A percentile compares a stretch with the other conserved stretches of the same genome.
phyloP scores from a whole-genome alignment of 2,888 invertebrate genomes.

The Colletes collaris region DNA sequence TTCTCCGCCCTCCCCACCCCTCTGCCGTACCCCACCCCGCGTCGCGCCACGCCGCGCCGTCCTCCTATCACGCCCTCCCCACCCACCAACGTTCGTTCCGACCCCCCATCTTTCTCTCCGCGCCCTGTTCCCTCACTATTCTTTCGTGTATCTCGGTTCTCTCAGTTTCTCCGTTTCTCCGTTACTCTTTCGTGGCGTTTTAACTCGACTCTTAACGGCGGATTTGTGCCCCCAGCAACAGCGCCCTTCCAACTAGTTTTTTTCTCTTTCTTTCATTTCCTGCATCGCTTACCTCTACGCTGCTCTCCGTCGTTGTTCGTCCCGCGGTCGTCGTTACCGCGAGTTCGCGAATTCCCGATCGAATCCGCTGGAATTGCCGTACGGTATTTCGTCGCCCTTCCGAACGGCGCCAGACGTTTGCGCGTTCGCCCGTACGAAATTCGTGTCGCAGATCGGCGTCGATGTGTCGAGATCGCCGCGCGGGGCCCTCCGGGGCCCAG shows the following conservation, averaged over 20 bases:
- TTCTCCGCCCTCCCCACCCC: conserved; percentile 56
- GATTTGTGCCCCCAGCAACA: conserved; percentile 62
- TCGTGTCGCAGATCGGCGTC: no score
- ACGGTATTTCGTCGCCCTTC: no score
- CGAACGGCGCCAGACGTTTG: no score
- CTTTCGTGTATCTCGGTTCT: conserved; percentile 44
- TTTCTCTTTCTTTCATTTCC: conserved; percentile 31
- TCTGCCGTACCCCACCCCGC: conserved; percentile 15
- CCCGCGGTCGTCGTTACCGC: not conserved
- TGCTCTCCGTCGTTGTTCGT: not conserved
- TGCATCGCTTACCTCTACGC: not conserved
- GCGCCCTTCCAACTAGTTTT: conserved; percentile 40
- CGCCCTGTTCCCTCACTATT: conserved; percentile 18
- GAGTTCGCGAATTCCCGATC: conserved; percentile 3
- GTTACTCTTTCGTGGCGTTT: conserved; percentile 46
- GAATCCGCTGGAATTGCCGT: not conserved
- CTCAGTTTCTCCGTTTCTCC: conserved; percentile 35
- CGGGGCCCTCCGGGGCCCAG: not conserved
- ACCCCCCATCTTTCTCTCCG: conserved; percentile 31
- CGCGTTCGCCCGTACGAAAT: no score
- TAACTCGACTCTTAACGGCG: conserved; percentile 49
- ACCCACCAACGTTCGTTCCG: conserved; percentile 31
- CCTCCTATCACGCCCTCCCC: conserved; percentile 37
- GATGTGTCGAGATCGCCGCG: no score
- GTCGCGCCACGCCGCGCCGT: no score